phyloP scores from a whole-genome alignment of 2,113 vertebrate genomes.

The Embiotoca jacksoni region DNA sequence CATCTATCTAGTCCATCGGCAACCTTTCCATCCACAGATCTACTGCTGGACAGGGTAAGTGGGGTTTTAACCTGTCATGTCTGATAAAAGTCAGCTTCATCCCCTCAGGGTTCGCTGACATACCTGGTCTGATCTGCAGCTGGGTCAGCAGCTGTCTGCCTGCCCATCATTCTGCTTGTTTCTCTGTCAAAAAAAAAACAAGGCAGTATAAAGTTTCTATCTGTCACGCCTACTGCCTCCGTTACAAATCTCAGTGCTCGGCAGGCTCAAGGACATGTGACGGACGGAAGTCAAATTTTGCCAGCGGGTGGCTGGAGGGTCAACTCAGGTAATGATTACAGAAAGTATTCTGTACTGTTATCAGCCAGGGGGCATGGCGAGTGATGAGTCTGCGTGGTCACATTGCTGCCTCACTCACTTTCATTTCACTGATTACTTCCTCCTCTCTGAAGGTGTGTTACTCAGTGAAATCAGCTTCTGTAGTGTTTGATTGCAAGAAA shows the following conservation, averaged over 20 bases:
- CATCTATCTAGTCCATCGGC: slow-evolving; percentile 31
- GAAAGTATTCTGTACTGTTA: neutral
- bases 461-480: slow-evolving; percentile 20
- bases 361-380: neutral
- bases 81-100: slow-evolving; percentile 46
- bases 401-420: slow-evolving; percentile 1
- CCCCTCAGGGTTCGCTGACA: slow-evolving; percentile 50
- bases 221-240: neutral
- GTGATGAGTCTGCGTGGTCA: neutral
- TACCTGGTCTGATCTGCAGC: slow-evolving; percentile 67
- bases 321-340: neutral
- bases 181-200: slow-evolving; percentile 34
- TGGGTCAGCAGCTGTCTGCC: slow-evolving; percentile 67
- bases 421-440: slow-evolving; percentile 39
- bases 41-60: slow-evolving; percentile 37
- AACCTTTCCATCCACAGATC: slow-evolving; percentile 28
- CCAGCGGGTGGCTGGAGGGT: neutral
- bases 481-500: slow-evolving; percentile 30
- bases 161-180: slow-evolving; percentile 36
- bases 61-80: slow-evolving; percentile 61
- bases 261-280: slow-evolving; percentile 3
- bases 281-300: neutral
- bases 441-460: slow-evolving; percentile 25
- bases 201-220: slow-evolving; percentile 2
- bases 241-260: slow-evolving; percentile 14